phyloP scores from a whole-genome alignment of 2,888 invertebrate genomes.

The Apamea crenata region DNA sequence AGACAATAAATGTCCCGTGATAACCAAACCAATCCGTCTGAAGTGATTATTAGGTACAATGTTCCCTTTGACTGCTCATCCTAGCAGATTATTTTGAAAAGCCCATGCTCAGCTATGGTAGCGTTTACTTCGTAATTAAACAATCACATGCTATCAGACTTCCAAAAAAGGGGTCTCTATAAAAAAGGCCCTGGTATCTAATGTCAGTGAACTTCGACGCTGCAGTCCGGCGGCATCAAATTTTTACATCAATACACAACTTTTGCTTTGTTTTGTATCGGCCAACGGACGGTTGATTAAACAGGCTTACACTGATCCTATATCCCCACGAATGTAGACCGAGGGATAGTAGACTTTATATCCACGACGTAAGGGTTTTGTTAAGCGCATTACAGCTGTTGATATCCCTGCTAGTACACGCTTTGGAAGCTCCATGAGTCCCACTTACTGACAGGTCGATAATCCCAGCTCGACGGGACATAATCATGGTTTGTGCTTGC shows the following conservation, averaged over 20 bases:
- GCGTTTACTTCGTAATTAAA: neutral
- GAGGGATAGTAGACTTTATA: conserved; percentile 34
- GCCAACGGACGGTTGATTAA: conserved; percentile 62
- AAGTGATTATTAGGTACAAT: neutral
- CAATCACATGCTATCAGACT: neutral
- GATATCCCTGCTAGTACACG: conserved; percentile 36
- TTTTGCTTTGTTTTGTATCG: conserved; percentile 63
- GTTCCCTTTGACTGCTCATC: neutral
- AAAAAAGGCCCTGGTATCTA: conserved; percentile 15
- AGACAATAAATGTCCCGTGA: neutral
- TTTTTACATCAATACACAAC: conserved; percentile 61
- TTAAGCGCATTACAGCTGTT: conserved; percentile 3
- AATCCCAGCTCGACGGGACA: conserved; percentile 62
- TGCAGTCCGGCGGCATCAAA: conserved; percentile 37
- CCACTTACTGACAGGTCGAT: conserved; percentile 70
- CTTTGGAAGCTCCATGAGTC: conserved; percentile 69
- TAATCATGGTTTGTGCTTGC: conserved; percentile 62
- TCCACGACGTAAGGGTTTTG: conserved; percentile 9
- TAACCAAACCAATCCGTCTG: neutral
- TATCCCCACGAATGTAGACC: neutral
- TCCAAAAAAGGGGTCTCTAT: conserved; percentile 2
- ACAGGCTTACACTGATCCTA: conserved; percentile 61
- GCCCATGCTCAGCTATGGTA: neutral
- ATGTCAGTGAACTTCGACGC: conserved; percentile 39
- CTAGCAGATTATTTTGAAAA: neutral